A percentile compares a stretch with the other conserved stretches of the same genome.
These are phyloP conservation scores for Pampusana beccarii DNA, from an alignment of 2,113 vertebrate genomes.

Conservation along the genomic window DNA sequence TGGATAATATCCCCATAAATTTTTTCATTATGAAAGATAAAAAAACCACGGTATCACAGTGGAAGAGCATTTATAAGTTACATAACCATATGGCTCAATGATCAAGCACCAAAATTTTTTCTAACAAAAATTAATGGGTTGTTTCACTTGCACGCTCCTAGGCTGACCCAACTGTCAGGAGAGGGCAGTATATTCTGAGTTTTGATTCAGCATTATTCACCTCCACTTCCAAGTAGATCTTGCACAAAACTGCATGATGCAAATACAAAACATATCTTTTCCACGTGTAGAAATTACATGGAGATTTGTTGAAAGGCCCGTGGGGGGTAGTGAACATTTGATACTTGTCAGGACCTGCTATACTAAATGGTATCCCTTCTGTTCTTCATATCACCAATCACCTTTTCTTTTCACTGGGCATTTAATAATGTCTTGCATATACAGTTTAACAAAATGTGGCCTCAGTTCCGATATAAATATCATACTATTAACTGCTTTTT, in stretches of 20 bases:
- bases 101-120: background rate
- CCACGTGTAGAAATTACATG: background rate
- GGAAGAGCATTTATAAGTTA: background rate
- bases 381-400: background rate
- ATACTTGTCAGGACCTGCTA: background rate
- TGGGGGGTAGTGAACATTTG: background rate
- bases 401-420: background rate
- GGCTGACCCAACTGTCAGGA: background rate
- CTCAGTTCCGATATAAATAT: background rate
- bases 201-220: background rate
- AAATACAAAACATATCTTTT: background rate
- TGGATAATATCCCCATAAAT: background rate
- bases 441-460: background rate
- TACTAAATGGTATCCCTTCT: background rate
- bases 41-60: background rate
- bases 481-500: background rate
- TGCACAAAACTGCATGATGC: background rate
- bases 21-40: background rate
- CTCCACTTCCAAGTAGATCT: background rate
- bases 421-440: background rate
- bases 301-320: fast-evolving
- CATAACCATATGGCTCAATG: background rate
- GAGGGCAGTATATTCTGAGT: background rate
- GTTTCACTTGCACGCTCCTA: background rate
- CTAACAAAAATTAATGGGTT: background rate